Conservation (phyloP, 2,113 vertebrate species). For the Thamnophis sirtalis region DNA sequence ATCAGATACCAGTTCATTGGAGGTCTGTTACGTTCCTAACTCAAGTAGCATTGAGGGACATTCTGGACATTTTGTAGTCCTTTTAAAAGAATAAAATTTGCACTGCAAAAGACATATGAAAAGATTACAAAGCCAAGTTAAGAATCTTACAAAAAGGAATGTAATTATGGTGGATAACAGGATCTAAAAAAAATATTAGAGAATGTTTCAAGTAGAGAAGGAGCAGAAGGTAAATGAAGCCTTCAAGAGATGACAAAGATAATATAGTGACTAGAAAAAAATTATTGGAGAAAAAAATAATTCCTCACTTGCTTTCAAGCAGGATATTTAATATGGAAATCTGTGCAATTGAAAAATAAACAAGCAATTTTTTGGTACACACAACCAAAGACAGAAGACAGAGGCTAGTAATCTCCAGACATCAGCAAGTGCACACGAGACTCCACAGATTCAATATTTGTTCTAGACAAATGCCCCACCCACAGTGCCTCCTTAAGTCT, state of each 20-base stretch:
- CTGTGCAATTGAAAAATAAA: conserved; percentile 48
- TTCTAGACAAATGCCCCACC: too few species aligned
- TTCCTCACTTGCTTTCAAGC: conserved; percentile 44
- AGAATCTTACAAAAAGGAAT: conserved; percentile 45
- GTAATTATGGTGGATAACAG: conserved; percentile 47
- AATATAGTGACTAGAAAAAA: conserved; percentile 55
- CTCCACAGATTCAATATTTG: too few species aligned
- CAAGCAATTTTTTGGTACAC: not conserved
- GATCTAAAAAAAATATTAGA: conserved; percentile 61
- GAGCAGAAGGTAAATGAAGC: conserved; percentile 57
- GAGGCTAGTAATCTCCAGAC: too few species aligned
- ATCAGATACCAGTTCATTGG: conserved; percentile 11
- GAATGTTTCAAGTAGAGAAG: conserved; percentile 57
- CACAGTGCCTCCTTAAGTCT: too few species aligned
- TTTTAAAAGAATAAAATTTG: conserved; percentile 34
- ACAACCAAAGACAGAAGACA: conserved; percentile 19
- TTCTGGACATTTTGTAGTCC: conserved; percentile 22
- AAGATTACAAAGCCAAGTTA: conserved; percentile 49
- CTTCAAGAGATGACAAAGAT: conserved; percentile 55
- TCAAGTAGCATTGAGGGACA: conserved; percentile 27
- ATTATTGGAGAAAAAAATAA: conserved; percentile 47
- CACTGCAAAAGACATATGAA: conserved; percentile 36
- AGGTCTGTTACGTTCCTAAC: not conserved
- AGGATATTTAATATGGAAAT: conserved; percentile 45
- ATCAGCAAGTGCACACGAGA: too few species aligned